Base-by-base conservation (phyloP, 2,797 vertebrate species). In the Sardinella longiceps region DNA sequence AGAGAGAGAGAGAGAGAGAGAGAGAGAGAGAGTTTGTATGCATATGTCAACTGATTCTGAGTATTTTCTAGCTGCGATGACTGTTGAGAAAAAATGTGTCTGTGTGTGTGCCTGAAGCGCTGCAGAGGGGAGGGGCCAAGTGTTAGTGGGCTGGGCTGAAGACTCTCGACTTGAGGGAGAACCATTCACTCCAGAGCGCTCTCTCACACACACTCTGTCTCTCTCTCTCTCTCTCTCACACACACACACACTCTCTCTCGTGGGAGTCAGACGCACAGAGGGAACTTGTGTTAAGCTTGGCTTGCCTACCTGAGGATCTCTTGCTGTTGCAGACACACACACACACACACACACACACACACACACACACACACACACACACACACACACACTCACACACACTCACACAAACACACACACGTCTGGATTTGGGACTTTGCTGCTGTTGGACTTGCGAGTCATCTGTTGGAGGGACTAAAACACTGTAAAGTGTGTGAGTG, bases 61-160 rank as follows among this genome's bases (percentile, higher is more conserved):
- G 83, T 30, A 5, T 53, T 63, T 58, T 30, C 20, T 53, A n/a
- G n/a, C n/a, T n/a, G n/a, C n/a, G n/a, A n/a, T 50, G 48, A 15
- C 14, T 50, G 48, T 50, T 50, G 15, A 14, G 15, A 15, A 50
- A 50, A 50, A 50, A 15, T 11, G 50, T 51, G 50, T 51, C 12
- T 23, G 60, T 63, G 25, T 30, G 25, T 12, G 60, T 28, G 85
- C 82, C 83, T 87, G 43, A 87, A 88, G 86, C 85, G 60, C 77
- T 43, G 87, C 11, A 10, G 10, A 63, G 74, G 66, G 87, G 86
- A 85, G 80, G 82, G 82, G 63, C 82, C 46, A 30, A 84, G 50
- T 81, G 81, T 74, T 45, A 84, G 82, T 84, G 60, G 84, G 86
- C 77, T 51, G 77, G 87, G 80, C 28, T 58, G 12, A 5, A 80